Evolutionary conservation across 2,888 invertebrate species (phyloP), one percentile per base, ranked within the genome.

Genomic region (Metalampra italica): DNA sequence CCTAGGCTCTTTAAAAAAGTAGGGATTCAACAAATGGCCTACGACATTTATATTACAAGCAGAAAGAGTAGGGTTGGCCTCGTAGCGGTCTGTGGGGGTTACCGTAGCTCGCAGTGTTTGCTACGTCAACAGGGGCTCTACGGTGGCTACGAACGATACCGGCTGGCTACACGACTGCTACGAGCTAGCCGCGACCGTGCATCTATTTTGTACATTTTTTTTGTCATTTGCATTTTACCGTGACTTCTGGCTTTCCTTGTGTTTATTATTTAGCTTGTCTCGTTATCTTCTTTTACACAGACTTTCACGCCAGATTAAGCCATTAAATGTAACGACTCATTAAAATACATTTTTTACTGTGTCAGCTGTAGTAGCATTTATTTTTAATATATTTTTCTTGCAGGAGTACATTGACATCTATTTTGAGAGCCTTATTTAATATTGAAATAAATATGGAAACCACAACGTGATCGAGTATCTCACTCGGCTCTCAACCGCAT

Each of bases 401-500:
- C 22, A 22, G 22, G 5, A 22, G 22, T 22, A 22, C 22, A 22
- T 22, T 22, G 22, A 22, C 22, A 22, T 22, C 2, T 22, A 2
- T 22, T 22, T 22, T 3, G 2, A 22, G 5, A 22, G 5, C 5
- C 22, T 22, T 22, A 22, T 22, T 22, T n/a, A n/a, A 22, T 22
- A 22, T 22, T 22, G 60, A 66, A 68, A 66, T 58, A 68, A 68
- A 71, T 55, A 57, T 49, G 56, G n/a, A 56, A 60, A 47, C 50
- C 48, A 52, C 52, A 50, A 44, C 49, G 53, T 42, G 49, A 8
- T 4, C 32, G 38, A 64, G 59, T 61, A 56, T 64, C 56, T 54
- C 64, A 67, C 62, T 68, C 66, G 68, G 71, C 69, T 68, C 66
- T 67, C 70, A 68, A 64, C 63, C 63, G 64, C 57, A 63, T 71